phyloP scores from a whole-genome alignment of 2,113 vertebrate genomes.

The Oceanodroma tethys region DNA sequence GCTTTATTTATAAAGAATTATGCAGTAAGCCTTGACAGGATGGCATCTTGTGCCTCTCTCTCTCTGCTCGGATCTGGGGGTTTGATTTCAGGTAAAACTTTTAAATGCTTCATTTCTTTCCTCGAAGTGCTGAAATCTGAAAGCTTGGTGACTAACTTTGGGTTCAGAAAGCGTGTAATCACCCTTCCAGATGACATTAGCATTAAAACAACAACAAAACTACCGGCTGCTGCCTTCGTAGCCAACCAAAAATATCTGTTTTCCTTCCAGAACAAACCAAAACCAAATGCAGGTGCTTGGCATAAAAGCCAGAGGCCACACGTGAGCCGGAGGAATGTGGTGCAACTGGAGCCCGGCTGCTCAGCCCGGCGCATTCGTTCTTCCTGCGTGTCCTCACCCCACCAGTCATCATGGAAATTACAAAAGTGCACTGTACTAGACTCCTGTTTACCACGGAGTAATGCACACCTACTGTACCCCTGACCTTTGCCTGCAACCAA shows the following conservation, averaged over 20 bases:
- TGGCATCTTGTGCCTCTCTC: not conserved
- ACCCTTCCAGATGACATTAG: not conserved
- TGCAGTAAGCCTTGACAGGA: not conserved
- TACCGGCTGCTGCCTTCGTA: not conserved
- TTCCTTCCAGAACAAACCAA: conserved; percentile 6
- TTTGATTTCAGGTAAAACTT: not conserved
- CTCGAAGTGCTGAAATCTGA: not conserved
- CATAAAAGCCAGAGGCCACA: not conserved
- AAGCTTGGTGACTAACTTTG: not conserved
- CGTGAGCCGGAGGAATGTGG: not conserved
- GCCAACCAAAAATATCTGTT: not conserved
- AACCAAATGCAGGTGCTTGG: not conserved
- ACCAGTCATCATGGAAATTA: not conserved
- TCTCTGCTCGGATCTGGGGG: not conserved
- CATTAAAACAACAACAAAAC: not conserved
- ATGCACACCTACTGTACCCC: not conserved
- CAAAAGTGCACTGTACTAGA: not conserved
- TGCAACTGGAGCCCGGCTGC: not conserved
- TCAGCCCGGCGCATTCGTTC: not conserved
- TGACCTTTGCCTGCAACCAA: not conserved
- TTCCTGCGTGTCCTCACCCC: not conserved
- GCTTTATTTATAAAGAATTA: not conserved
- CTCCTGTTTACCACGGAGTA: not conserved
- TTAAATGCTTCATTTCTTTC: not conserved
- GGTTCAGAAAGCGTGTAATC: not conserved